Conservation (phyloP, 2,113 vertebrate genomes). For the Muntiacus reevesi region DNA sequence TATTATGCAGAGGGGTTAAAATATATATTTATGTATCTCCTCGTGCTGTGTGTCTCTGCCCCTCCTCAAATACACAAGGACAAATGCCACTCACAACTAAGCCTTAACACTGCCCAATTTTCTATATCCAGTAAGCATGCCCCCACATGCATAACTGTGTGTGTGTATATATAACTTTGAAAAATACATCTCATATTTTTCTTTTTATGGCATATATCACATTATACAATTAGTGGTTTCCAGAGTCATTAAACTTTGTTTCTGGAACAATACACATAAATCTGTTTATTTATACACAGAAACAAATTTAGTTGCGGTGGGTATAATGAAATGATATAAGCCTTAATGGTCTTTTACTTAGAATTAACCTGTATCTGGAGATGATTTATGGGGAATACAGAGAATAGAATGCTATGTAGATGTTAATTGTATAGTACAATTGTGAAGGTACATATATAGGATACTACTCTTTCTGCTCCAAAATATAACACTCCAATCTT, state of each 20-base stretch:
- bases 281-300: not conserved
- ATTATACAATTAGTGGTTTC: constrained; percentile 27
- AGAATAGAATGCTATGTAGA: not conserved
- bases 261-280: not conserved
- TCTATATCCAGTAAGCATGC: not conserved
- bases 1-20: not conserved
- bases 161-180: not conserved
- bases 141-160: not conserved
- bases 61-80: not conserved
- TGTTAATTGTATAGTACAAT: constrained; percentile 18
- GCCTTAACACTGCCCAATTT: not conserved
- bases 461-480: not conserved
- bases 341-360: not conserved
- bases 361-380: not conserved
- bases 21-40: not conserved
- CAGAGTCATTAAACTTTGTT: not conserved
- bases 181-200: constrained; percentile 4
- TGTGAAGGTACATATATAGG: not conserved
- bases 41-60: not conserved
- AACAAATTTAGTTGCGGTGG: not conserved
- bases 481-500: not conserved
- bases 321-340: not conserved
- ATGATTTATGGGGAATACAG: not conserved
- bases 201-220: not conserved
- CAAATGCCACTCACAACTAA: not conserved